Evolutionary conservation across 2,888 invertebrate species (phyloP).

Genomic region (Epinotia bilunana): DNA sequence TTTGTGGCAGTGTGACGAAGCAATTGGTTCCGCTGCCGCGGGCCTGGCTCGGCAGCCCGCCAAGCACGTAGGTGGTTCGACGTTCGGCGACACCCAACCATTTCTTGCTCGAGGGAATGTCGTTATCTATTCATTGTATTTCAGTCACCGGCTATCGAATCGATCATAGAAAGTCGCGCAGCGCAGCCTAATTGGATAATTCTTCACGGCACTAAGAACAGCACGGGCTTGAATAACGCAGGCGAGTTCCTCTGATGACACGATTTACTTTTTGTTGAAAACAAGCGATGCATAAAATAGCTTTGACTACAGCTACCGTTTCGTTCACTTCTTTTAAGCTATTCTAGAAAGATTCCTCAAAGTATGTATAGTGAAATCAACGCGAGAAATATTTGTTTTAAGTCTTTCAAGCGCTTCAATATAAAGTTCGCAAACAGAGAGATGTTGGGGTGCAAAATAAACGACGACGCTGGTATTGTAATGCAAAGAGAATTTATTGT

Average conservation of each 20-base stretch:
- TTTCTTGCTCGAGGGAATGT: slow-evolving; percentile 72
- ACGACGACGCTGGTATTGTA: slow-evolving; percentile 60
- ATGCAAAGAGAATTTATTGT: slow-evolving; percentile 77
- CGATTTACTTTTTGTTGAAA: slow-evolving; percentile 59
- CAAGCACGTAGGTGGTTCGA: slow-evolving; percentile 77
- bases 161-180: slow-evolving; percentile 71
- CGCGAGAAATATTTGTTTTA: slow-evolving; percentile 31
- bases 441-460: slow-evolving; percentile 56
- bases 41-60: slow-evolving; percentile 53
- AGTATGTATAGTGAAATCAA: slow-evolving; percentile 19
- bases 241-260: slow-evolving; percentile 56
- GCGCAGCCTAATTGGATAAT: slow-evolving; percentile 76
- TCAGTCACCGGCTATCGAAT: slow-evolving; percentile 72
- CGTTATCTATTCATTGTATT: slow-evolving; percentile 78
- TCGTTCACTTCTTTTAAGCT: slow-evolving; percentile 34
- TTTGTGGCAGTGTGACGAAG: slow-evolving; percentile 77
- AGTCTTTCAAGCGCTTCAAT: slow-evolving; percentile 40
- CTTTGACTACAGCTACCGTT: slow-evolving; percentile 43
- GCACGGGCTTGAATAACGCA: slow-evolving; percentile 65
- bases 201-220: slow-evolving; percentile 70
- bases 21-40: slow-evolving; percentile 76
- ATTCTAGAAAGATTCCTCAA: slow-evolving; percentile 42
- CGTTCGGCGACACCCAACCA: slow-evolving; percentile 72
- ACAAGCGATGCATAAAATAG: slow-evolving; percentile 61
- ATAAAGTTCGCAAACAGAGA: slow-evolving; percentile 46